Conservation (phyloP, 2,113 vertebrate genomes). For the Lepus americanus region DNA sequence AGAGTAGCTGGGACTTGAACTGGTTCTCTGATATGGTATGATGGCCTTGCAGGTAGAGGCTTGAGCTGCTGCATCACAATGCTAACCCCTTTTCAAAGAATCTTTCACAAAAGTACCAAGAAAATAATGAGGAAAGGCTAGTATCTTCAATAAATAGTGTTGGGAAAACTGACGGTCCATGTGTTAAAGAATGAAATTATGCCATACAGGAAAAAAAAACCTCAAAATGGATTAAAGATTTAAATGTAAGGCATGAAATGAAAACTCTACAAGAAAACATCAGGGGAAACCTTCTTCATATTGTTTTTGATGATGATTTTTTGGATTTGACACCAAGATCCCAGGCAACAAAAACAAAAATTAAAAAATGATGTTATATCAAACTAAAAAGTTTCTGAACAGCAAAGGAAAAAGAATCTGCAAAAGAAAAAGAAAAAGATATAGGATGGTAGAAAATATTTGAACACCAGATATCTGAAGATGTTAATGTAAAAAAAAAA, state of each 20-base stretch:
- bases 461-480: neutral
- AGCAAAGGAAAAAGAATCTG: neutral
- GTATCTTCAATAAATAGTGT: neutral
- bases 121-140: neutral
- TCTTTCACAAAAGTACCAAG: neutral
- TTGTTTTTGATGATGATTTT: neutral
- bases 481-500: neutral
- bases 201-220: neutral
- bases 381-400: neutral
- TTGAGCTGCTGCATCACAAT: too few species aligned
- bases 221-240: neutral
- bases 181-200: neutral
- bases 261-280: neutral
- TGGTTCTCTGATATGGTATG: too few species aligned
- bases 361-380: neutral
- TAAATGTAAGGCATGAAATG: neutral
- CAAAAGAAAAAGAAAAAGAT: neutral
- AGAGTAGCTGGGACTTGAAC: too few species aligned
- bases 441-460: neutral
- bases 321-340: neutral
- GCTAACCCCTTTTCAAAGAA: neutral
- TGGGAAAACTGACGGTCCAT: neutral
- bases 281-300: neutral
- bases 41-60: too few species aligned
- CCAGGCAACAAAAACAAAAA: neutral